phyloP scores from a whole-genome alignment of 1,140 invertebrate genomes.

The Sinonovacula constricta region DNA sequence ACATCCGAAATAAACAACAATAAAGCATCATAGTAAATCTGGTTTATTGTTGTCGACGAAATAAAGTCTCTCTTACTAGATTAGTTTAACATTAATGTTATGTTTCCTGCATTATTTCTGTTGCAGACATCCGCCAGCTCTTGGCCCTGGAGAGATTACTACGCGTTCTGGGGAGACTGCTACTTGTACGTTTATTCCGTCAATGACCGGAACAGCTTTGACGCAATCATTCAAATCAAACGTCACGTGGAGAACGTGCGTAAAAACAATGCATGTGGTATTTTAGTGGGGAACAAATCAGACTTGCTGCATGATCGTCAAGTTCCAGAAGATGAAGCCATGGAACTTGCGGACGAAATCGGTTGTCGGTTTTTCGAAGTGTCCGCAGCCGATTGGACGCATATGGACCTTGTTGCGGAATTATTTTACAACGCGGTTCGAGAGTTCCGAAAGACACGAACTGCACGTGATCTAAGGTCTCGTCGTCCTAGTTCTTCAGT shows the following conservation, averaged over 20 bases:
- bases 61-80: no score
- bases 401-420: slow-evolving; percentile 57
- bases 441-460: slow-evolving; percentile 49
- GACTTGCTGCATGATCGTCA: slow-evolving; percentile 95
- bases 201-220: slow-evolving; percentile 90
- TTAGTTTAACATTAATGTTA: no score
- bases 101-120: no score
- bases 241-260: slow-evolving; percentile 86
- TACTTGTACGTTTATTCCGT: slow-evolving; percentile 94
- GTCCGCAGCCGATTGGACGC: slow-evolving; percentile 81
- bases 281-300: slow-evolving; percentile 92
- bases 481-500: slow-evolving; percentile 67
- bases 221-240: slow-evolving; percentile 87
- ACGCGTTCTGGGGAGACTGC: slow-evolving; percentile 88
- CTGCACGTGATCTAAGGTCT: slow-evolving; percentile 54
- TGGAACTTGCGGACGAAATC: slow-evolving; percentile 85
- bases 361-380: slow-evolving; percentile 91
- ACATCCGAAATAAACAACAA: no score
- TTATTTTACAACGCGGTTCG: slow-evolving; percentile 65
- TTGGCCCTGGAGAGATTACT: slow-evolving; percentile 67
- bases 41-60: no score
- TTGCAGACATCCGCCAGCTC: slow-evolving; percentile 21
- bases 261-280: slow-evolving; percentile 82
- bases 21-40: no score
- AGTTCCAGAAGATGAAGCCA: slow-evolving; percentile 89